Evolutionary conservation across 2,797 vertebrate genomes (phyloP), one percentile per base, ranked within the genome.

Genomic region (Propithecus deckenii): DNA sequence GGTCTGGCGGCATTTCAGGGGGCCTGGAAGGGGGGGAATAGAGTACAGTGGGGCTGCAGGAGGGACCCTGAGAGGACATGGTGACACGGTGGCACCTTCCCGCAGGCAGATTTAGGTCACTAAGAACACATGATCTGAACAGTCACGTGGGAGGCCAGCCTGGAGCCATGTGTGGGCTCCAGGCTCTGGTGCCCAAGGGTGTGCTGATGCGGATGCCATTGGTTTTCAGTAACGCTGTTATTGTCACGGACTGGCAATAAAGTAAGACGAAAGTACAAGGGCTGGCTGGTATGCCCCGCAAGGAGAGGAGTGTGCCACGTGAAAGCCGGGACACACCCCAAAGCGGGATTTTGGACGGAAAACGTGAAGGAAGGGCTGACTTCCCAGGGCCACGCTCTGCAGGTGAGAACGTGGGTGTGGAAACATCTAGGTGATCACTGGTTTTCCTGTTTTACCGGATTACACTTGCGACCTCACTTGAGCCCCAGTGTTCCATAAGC

Each of bases 1-100:
- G 50, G 15, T 57, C 30, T 25, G 14, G 2, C 2, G 0, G 57
- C 32, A 8, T 14, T 63, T 7, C 4, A 20, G n/a, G n/a, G 5
- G 41, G 4, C 41, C 41, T 8, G 5, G 28, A 50, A 18, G 15
- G 61, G 20, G 43, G 43, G 43, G 14, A 1, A 20, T 11, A 5
- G n/a, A 55, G 28, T 17, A 55, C 25, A 22, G 12, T 17, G 22
- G n/a, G 61, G 13, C 43, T 67, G 22, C 28, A 48, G 12, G 2
- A 86, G 46, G 35, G 35, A 12, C 12, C 8, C 55, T 3, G 18
- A 50, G 41, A 18, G 20, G 52, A 32, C 2, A 7, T 4, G 35
- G 6, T 38, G 71, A 14, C n/a, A 23, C 2, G 12, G 57, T 30
- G 17, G 48, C 2, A 48, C 28, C 9, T 15, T 35, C 43, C 4